These are phyloP conservation scores for Caenorhabditis tropicalis DNA, from an alignment of 1,140 invertebrate species.

Conservation along the genomic window DNA sequence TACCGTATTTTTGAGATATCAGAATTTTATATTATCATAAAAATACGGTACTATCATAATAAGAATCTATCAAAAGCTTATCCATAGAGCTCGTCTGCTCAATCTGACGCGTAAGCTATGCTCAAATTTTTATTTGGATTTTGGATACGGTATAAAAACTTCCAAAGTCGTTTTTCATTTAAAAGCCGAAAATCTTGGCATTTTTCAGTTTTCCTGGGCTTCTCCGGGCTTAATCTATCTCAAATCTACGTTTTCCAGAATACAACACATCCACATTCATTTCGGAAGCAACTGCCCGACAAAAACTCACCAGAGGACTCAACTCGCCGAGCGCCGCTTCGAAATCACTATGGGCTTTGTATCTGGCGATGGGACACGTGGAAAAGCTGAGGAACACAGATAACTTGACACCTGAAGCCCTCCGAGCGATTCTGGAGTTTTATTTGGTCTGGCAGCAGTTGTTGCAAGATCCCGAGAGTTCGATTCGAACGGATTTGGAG, in stretches of 20 bases:
- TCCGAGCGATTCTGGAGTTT: background rate
- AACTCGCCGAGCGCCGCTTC: background rate
- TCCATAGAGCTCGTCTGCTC: too few relatives aligned
- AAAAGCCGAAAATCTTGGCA: too few relatives aligned
- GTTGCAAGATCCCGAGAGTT: background rate
- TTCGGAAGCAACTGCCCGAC: background rate
- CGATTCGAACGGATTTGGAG: background rate
- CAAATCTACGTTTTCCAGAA: background rate
- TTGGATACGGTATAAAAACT: too few relatives aligned
- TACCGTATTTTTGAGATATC: too few relatives aligned
- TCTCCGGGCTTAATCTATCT: too few relatives aligned
- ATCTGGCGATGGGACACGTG: background rate
- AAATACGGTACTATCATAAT: too few relatives aligned
- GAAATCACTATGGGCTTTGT: conserved; percentile 12
- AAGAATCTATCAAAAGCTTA: too few relatives aligned
- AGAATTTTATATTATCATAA: too few relatives aligned
- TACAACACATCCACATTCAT: background rate
- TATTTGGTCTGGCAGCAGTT: conserved; percentile 18
- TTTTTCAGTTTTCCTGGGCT: too few relatives aligned
- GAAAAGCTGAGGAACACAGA: background rate
- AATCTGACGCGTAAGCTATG: too few relatives aligned
- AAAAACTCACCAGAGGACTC: background rate
- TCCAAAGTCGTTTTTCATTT: too few relatives aligned
- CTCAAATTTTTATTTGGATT: too few relatives aligned
- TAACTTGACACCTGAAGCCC: background rate